Percentiles rank a stretch among this genome's conserved stretches.
Conservation (phyloP, 2,888 invertebrate genomes). For the Macrosiphum euphorbiae region DNA sequence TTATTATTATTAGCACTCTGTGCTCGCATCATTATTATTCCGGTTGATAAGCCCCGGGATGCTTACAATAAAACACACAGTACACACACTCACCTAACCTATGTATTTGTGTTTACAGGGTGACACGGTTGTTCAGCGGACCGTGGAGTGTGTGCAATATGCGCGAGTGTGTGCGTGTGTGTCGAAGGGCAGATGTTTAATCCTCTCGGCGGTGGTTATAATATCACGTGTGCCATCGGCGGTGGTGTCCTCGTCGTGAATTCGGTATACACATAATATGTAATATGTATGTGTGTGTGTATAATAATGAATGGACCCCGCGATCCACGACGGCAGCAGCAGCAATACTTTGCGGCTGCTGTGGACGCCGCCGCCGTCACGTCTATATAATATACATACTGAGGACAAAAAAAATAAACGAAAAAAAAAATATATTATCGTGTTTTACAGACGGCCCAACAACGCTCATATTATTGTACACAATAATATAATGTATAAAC, state of each 20-base stretch:
- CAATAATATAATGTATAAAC: background rate
- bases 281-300: background rate
- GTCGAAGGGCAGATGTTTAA: conserved; percentile 64
- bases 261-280: background rate
- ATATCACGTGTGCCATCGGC: conserved; percentile 25
- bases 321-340: conserved; percentile 38
- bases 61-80: background rate
- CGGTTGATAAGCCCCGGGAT: conserved; percentile 43
- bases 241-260: conserved; percentile 29
- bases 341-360: conserved; percentile 50
- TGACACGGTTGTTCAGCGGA: conserved; percentile 59
- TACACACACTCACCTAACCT: background rate
- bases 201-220: conserved; percentile 50
- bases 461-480: background rate
- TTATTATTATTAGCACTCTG: background rate
- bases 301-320: conserved; percentile 57
- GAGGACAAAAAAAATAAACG: background rate
- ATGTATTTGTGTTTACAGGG: conserved; percentile 33
- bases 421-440: conserved; percentile 45
- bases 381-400: background rate
- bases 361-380: conserved; percentile 52
- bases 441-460: conserved; percentile 57
- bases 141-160: conserved; percentile 26
- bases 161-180: background rate
- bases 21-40: conserved; percentile 52